Base-by-base conservation (phyloP, 2,113 vertebrate genomes). In the Pongo pygmaeus region DNA sequence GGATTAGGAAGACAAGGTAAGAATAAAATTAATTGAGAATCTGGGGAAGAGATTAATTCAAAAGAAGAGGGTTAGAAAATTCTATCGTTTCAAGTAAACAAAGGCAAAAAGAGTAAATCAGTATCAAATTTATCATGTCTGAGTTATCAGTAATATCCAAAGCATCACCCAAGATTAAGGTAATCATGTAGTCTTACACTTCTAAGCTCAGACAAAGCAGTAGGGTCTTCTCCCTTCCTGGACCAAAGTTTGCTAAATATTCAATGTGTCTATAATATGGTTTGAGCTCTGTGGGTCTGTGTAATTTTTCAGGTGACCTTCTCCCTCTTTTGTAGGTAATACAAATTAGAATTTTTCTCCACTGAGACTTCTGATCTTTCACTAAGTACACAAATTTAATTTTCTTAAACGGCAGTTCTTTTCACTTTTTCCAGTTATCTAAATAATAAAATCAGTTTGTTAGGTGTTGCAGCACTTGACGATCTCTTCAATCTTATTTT, bases 401-500 rank as follows among this genome's bases (percentile, higher is more conserved):
- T 90, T 67, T 92, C 72, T 69, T 79, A 93, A 86, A 61, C 72
- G 79, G 61, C 6, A 46, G 23, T 83, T 93, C 50, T 93, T 92
- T 92, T 92, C 25, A 96, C 13, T 79, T 50, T 52, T 79, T 87
- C 78, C 61, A 69, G 40, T 90, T 96, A 94, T 77, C 72, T 40
- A 55, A 69, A 64, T 93, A 92, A 96, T 72, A 77, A 91, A 85
- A 78, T 72, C 64, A 78, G 80, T 85, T 96, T 92, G 70, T 91
- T 93, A 94, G 79, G 93, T 84, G 79, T 55, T 16, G 23, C 84
- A 92, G n/a, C 22, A 55, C 67, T 92, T 94, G 77, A 96, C 96
- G 90, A 38, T 94, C 70, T 86, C 79, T 93, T 94, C 86, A 89
- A 94, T 84, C 80, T 86, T 89, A 81, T 69, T 90, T 74, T 97